phyloP scores from a whole-genome alignment of 2,888 invertebrate species.

The Drosophila seclusa region DNA sequence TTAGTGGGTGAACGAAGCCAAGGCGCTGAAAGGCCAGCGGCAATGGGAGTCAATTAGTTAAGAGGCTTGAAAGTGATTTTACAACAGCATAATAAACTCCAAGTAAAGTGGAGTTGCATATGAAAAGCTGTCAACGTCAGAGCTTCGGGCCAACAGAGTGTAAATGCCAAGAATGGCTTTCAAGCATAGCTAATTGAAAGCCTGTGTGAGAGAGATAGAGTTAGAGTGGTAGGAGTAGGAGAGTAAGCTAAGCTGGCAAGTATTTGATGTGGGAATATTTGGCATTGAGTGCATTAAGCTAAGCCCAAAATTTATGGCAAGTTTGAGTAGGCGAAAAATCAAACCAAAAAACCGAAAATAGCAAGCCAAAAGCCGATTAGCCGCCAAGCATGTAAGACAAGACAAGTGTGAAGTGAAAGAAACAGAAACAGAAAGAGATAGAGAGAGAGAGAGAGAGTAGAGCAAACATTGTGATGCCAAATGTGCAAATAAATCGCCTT shows the following conservation, averaged over 20 bases:
- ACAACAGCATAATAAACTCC: background rate
- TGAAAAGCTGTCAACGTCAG: constrained; percentile 1
- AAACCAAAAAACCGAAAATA: constrained; percentile 26
- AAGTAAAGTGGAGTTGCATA: background rate
- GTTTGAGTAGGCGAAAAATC: constrained; percentile 15
- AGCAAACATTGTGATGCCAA: constrained; percentile 38
- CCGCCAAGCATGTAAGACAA: constrained; percentile 55
- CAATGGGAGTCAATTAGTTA: constrained; percentile 29
- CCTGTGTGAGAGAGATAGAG: background rate
- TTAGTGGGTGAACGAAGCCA: constrained; percentile 17
- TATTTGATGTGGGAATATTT: constrained; percentile 25
- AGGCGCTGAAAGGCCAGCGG: constrained; percentile 12
- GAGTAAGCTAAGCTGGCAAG: background rate
- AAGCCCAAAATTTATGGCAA: constrained; percentile 33
- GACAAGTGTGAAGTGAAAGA: constrained; percentile 9
- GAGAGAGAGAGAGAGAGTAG: background rate
- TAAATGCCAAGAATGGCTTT: constrained; percentile 13
- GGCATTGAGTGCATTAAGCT: constrained; percentile 49
- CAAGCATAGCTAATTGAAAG: constrained; percentile 23
- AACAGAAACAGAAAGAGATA: background rate
- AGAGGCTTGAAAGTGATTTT: constrained; percentile 4
- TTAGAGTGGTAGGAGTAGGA: background rate
- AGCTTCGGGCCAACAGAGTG: constrained; percentile 13
- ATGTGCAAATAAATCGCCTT: constrained; percentile 65
- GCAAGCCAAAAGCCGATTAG: constrained; percentile 68